A percentile compares a stretch with the other conserved stretches of the same genome.
phyloP scores from a whole-genome alignment of 2,797 vertebrate genomes.

The Bufotes viridis region DNA sequence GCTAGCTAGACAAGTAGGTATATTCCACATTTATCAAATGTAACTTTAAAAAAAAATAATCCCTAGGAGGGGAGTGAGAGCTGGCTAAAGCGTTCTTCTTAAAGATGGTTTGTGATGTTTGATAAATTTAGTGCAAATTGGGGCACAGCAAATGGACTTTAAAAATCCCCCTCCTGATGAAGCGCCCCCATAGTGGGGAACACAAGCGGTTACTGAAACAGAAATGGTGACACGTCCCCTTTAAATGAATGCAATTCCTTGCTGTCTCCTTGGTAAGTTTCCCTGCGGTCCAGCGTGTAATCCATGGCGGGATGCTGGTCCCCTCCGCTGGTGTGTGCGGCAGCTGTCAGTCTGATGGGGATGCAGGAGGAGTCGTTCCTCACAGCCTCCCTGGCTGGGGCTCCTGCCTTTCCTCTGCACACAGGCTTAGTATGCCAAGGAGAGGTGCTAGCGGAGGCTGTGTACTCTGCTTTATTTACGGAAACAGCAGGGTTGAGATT shows the following conservation, averaged over 20 bases:
- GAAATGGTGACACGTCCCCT: no score
- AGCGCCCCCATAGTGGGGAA: no score
- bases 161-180: no score
- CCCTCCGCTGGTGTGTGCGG: not conserved
- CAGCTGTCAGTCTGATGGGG: not conserved
- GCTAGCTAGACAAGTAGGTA: no score
- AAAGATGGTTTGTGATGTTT: no score
- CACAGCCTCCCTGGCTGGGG: constrained; percentile 67
- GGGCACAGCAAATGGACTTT: no score
- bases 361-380: constrained; percentile 63
- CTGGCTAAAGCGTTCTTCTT: no score
- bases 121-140: no score
- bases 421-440: constrained; percentile 80
- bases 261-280: not conserved
- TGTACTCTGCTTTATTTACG: constrained; percentile 83
- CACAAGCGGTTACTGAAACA: no score
- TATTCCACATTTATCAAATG: no score
- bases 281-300: not conserved
- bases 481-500: constrained; percentile 81
- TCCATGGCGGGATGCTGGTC: not conserved
- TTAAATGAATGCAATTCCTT: not conserved
- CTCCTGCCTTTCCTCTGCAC: constrained; percentile 71
- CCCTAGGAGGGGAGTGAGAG: no score
- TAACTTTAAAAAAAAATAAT: no score
- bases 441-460: constrained; percentile 72